phyloP scores from a whole-genome alignment of 2,797 vertebrate species.

The Notolepis coatsorum region DNA sequence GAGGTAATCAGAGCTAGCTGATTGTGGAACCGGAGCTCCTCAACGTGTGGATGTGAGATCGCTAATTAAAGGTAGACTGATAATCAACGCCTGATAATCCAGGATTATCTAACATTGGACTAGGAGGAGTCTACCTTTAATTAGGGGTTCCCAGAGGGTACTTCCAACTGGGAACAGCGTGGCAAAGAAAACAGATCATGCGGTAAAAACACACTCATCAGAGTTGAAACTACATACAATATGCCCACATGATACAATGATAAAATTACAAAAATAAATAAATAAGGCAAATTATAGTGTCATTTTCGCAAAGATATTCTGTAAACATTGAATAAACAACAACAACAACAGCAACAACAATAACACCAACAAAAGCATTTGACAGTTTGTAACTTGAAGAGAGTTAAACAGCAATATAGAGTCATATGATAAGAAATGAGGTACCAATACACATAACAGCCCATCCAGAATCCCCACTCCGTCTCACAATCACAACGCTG shows the following conservation, averaged over 20 bases:
- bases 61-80: not conserved
- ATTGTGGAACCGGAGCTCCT: constrained; percentile 10
- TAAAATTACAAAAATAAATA: constrained; percentile 16
- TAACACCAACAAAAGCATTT: too few relatives aligned
- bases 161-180: not conserved
- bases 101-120: not conserved
- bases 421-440: not conserved
- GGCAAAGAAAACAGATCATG: constrained; percentile 1
- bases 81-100: not conserved
- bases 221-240: constrained; percentile 11
- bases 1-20: constrained; percentile 10
- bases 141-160: not conserved
- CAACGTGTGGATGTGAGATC: not conserved
- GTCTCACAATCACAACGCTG: not conserved
- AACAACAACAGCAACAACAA: constrained; percentile 68
- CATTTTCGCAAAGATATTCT: constrained; percentile 35
- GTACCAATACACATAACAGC: not conserved
- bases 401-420: not conserved
- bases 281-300: constrained; percentile 50
- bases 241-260: constrained; percentile 27
- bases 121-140: not conserved
- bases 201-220: not conserved
- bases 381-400: not conserved
- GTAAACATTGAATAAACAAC: constrained; percentile 65
- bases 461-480: not conserved